Evolutionary conservation across 2,113 vertebrate species (phyloP), one percentile per base, ranked within the genome.

Genomic region (Baryphthengus martii): DNA sequence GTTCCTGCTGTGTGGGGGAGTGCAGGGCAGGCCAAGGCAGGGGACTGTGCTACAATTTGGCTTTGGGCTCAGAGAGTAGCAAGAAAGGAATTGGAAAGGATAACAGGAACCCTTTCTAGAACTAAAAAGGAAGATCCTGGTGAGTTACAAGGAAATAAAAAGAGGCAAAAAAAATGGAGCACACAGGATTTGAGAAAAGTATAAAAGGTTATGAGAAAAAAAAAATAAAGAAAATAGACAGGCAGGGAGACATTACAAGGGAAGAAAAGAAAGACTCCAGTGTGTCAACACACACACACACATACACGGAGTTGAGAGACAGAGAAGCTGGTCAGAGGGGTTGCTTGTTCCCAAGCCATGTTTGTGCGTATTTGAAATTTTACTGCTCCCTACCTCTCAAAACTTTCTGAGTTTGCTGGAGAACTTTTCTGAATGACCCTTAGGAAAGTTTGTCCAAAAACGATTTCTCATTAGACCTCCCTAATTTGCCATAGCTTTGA

Each of bases 401-500:
- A 80, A 91, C 33, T 75, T 86, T 11, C 17, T 39, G 21, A 81
- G 65, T 67, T 71, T 7, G 1, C 17, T 23, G 56, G 40, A 89
- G 21, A 81, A 83, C 63, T 81, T 72, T 81, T 81, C 68, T 47
- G 33, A 78, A 92, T 31, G 15, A 26, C 29, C 33, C 24, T 61
- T 44, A 85, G 18, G 86, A 37, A 6, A 85, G 12, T 33, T 88
- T 56, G 35, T 67, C 65, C 53, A 13, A 17, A 78, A 84, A 49
- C 1, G 21, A 56, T 80, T 95, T 93, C 40, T 87, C 89, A 87
- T 90, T 71, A 68, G 75, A 63, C 42, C 31, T 21, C 45, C 85
- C 77, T 89, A 86, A 94, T 78, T 71, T 94, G 18, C 59, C 56
- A 16, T 81, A 81, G 42, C 89, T 89, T 61, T 81, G 89, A 89